phyloP scores from a whole-genome alignment of 2,113 vertebrate species.

The Heterotis niloticus region DNA sequence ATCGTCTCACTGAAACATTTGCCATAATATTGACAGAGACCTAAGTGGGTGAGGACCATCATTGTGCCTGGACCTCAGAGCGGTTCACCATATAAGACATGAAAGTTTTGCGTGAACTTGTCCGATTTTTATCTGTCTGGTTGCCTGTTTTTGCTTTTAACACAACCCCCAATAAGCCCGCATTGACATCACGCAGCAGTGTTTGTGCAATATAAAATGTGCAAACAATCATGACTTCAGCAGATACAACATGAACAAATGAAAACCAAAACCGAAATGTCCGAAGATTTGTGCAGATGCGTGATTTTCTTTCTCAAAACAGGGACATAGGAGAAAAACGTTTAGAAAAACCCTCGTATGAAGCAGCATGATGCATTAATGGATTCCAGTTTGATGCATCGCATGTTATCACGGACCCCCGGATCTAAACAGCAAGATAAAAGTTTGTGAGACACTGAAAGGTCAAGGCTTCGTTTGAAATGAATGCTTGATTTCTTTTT shows the following conservation, averaged over 20 bases:
- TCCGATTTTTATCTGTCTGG: constrained; percentile 1
- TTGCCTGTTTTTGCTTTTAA: not conserved
- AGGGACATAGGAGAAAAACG: not conserved
- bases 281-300: not conserved
- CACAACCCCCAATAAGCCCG: not conserved
- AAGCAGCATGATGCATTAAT: not conserved
- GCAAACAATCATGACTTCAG: not conserved
- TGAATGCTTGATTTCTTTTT: not conserved
- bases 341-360: not conserved
- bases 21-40: not conserved
- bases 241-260: constrained; percentile 5
- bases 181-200: not conserved
- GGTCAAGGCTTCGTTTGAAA: not conserved
- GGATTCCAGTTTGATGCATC: not conserved
- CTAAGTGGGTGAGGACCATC: not conserved
- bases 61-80: not conserved
- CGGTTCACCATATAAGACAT: not conserved
- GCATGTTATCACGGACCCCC: not conserved
- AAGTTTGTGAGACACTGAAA: constrained; percentile 6
- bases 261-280: not conserved
- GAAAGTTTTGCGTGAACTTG: not conserved
- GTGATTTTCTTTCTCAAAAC: not conserved
- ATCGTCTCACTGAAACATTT: not conserved
- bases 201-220: not conserved
- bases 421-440: constrained; percentile 6